Percentiles rank a stretch among this genome's conserved stretches.
Conservation (phyloP, 2,797 vertebrate genomes). For the Syncerus caffer region DNA sequence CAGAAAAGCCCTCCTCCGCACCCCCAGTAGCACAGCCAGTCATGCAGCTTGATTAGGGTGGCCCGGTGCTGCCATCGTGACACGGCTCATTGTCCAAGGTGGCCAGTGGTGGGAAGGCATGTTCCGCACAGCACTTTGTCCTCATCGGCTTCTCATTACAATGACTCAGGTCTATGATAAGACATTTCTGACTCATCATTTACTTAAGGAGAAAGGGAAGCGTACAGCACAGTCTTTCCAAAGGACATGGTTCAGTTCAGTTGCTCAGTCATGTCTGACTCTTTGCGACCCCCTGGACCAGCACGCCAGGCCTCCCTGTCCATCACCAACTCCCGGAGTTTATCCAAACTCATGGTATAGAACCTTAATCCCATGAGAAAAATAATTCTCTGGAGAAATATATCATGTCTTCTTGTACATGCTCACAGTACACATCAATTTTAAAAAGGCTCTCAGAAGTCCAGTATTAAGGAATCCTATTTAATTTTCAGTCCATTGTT, state of each 20-base stretch:
- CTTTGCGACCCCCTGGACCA: background rate
- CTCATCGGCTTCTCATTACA: background rate
- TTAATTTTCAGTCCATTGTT: background rate
- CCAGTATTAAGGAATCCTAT: background rate
- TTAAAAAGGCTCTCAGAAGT: background rate
- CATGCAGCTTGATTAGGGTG: rapidly evolving
- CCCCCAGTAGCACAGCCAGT: rapidly evolving
- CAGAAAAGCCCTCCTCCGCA: too few species aligned
- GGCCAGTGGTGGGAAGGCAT: rapidly evolving
- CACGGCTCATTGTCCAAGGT: too few species aligned
- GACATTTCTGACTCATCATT: background rate
- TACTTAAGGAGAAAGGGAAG: background rate
- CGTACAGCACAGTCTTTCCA: rapidly evolving
- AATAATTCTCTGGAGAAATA: background rate
- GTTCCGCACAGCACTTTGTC: background rate
- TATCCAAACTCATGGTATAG: background rate
- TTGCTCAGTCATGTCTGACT: background rate
- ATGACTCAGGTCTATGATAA: background rate
- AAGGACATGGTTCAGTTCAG: too few species aligned
- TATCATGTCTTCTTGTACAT: rapidly evolving
- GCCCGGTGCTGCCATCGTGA: rapidly evolving
- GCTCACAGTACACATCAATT: background rate
- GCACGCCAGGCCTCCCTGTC: background rate
- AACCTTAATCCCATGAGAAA: background rate
- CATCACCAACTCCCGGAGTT: background rate